Conservation (phyloP, 2,797 vertebrate genomes). For the Alfaro cultratus region DNA sequence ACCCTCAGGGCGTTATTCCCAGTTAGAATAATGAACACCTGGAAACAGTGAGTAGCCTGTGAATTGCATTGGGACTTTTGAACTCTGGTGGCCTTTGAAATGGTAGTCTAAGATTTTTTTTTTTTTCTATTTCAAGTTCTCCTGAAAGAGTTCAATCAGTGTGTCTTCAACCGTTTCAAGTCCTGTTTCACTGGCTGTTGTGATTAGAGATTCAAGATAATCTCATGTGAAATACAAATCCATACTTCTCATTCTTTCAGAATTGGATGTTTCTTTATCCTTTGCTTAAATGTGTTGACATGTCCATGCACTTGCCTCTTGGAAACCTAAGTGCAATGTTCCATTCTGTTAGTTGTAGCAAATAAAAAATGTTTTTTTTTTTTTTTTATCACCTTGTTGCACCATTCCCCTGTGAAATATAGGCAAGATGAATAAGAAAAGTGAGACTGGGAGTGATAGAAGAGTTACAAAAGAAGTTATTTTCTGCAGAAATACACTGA, state of each 20-base stretch:
- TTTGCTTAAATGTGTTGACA: neutral
- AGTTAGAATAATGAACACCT: conserved; percentile 74
- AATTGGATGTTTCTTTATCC: neutral
- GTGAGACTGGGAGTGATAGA: conserved; percentile 28
- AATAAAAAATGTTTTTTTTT: neutral
- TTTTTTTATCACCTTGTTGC: conserved; percentile 1
- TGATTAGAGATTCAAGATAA: neutral
- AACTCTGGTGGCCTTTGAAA: conserved; percentile 57
- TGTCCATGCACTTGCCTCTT: neutral
- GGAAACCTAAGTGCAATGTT: neutral
- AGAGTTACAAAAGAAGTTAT: conserved; percentile 13
- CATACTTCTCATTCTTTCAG: neutral
- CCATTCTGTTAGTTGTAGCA: neutral
- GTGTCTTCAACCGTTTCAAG: conserved; percentile 22
- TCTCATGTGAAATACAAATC: neutral
- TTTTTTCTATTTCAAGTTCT: conserved; percentile 6
- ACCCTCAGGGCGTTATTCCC: conserved; percentile 64
- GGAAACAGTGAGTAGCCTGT: conserved; percentile 42
- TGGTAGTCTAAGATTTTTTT: conserved; percentile 28
- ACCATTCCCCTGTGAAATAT: conserved; percentile 4
- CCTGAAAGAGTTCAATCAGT: conserved; percentile 1
- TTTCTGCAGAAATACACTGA: conserved; percentile 1
- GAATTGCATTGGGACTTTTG: conserved; percentile 61
- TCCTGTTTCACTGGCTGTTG: neutral
- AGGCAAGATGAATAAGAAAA: conserved; percentile 10